phyloP scores from a whole-genome alignment of 2,797 vertebrate genomes.

The Coracias cyanogaster region DNA sequence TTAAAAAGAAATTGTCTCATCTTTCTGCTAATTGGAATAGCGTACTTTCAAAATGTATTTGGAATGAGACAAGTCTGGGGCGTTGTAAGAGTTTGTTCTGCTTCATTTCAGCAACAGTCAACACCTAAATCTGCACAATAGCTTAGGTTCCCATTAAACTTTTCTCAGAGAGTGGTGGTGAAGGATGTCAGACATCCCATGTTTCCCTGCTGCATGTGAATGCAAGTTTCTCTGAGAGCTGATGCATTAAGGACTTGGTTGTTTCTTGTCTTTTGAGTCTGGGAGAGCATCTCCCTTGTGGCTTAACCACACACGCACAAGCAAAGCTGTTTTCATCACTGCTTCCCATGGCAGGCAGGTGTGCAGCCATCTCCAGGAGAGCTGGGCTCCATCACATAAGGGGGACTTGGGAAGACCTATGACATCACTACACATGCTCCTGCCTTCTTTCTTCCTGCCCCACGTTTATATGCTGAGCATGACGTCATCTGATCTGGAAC shows the following conservation, averaged over 20 bases:
- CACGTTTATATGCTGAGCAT: not conserved
- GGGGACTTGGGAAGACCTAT: not conserved
- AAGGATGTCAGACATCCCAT: not conserved
- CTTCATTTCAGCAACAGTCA: not conserved
- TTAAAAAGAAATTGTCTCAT: not conserved
- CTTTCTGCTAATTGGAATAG: slow-evolving; percentile 29
- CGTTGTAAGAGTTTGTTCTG: not conserved
- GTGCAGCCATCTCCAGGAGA: not conserved
- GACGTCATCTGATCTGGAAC: not conserved
- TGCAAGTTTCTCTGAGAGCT: not conserved
- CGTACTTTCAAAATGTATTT: not conserved
- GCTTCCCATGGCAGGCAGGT: not conserved
- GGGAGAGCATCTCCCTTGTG: not conserved
- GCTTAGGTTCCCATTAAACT: not conserved
- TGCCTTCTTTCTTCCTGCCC: not conserved
- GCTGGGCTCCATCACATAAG: not conserved
- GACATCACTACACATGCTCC: too few relatives aligned
- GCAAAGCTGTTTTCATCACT: not conserved
- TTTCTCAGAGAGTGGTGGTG: not conserved
- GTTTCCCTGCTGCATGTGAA: not conserved
- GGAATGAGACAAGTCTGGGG: not conserved
- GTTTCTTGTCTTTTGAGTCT: not conserved
- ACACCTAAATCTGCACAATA: not conserved
- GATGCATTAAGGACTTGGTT: not conserved
- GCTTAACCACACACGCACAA: not conserved